These are phyloP conservation scores for Crenichthys baileyi DNA, from an alignment of 2,797 vertebrate genomes.

Conservation along the genomic window DNA sequence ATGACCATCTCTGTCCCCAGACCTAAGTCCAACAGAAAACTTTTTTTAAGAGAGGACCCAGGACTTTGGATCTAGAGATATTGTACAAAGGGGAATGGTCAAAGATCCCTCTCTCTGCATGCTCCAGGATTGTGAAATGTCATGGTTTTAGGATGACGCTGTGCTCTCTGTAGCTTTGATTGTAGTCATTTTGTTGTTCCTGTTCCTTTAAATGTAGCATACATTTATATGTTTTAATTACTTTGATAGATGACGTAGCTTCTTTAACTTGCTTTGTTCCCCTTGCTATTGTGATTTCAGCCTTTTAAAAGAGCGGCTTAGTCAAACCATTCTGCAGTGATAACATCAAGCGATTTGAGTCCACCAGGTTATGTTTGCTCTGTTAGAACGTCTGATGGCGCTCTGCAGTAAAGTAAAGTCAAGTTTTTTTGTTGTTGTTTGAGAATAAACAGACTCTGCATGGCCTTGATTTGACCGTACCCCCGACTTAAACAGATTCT, in stretches of 20 bases:
- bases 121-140: not conserved
- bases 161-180: not conserved
- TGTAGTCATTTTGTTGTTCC: too few relatives aligned
- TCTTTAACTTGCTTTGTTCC: not conserved
- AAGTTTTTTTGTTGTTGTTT: conserved; percentile 48
- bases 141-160: not conserved
- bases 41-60: not conserved
- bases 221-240: not conserved
- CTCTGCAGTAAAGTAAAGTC: conserved; percentile 39
- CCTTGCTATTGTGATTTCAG: not conserved
- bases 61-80: not conserved
- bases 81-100: not conserved
- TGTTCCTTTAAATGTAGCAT: not conserved
- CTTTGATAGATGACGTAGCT: not conserved
- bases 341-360: conserved; percentile 61
- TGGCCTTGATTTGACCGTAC: conserved; percentile 48
- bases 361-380: conserved; percentile 39
- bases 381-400: conserved; percentile 58
- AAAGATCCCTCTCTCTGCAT: not conserved
- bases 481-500: conserved; percentile 46
- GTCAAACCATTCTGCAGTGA: conserved; percentile 46
- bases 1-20: too few relatives aligned
- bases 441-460: conserved; percentile 63
- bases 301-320: conserved; percentile 32
- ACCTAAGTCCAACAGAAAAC: not conserved